Evolutionary conservation across 2,797 vertebrate genomes (phyloP).

Genomic region (Callimico goeldii): DNA sequence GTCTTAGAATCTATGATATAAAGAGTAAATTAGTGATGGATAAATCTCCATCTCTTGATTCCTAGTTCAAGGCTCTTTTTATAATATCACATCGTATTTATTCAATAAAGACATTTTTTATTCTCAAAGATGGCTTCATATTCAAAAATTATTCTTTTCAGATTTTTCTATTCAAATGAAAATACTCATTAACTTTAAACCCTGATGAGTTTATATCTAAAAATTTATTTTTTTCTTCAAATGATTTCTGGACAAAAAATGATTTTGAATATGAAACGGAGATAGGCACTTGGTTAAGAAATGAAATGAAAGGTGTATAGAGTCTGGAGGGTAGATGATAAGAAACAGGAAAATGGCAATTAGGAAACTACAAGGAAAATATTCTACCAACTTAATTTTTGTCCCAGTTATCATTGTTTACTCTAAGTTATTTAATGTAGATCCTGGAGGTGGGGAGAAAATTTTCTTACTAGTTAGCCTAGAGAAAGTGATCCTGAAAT

Average conservation of each 20-base stretch:
- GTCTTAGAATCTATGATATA: neutral
- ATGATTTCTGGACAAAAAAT: neutral
- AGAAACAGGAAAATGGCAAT: neutral
- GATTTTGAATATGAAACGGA: neutral
- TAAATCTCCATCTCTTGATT: neutral
- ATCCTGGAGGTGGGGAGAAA: neutral
- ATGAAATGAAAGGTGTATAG: neutral
- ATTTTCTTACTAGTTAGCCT: neutral
- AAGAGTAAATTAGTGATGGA: neutral
- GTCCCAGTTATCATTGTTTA: neutral
- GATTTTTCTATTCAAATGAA: conserved; percentile 18
- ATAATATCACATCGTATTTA: neutral
- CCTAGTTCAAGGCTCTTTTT: neutral
- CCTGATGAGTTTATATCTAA: neutral
- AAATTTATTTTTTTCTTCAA: neutral
- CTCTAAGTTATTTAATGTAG: neutral
- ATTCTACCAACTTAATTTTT: neutral
- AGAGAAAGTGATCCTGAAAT: neutral
- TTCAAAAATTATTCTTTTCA: neutral
- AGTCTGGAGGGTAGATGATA: neutral
- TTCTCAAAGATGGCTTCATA: neutral
- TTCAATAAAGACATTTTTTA: neutral
- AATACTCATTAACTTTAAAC: neutral
- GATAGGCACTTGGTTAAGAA: neutral
- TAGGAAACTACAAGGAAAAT: neutral